Percentiles rank a stretch among this genome's conserved stretches.
phyloP scores from a whole-genome alignment of 2,797 vertebrate genomes.

The Gymnoscopelus braueri region DNA sequence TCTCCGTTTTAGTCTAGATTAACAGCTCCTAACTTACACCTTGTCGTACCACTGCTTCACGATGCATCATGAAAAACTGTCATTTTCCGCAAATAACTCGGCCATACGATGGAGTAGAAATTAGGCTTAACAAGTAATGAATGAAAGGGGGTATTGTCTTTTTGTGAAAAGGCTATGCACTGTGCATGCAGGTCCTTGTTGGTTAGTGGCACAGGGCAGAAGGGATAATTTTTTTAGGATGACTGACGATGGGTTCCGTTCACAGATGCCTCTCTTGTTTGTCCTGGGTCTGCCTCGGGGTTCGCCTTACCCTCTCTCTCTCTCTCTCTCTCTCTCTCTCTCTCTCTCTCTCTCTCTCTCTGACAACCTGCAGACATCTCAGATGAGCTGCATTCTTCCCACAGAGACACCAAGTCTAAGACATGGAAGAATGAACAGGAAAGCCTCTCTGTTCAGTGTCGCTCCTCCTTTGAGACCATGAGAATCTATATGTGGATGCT shows the following conservation, averaged over 20 bases:
- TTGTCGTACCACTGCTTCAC: background rate
- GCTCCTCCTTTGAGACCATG: conserved; percentile 14
- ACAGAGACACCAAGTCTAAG: conserved; percentile 83
- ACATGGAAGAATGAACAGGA: conserved; percentile 49
- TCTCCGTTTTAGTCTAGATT: no score
- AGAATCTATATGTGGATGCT: conserved; percentile 9
- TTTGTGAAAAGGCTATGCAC: conserved; percentile 58
- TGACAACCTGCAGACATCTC: conserved; percentile 97
- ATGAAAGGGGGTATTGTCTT: conserved; percentile 92
- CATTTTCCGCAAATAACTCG: conserved; percentile 26
- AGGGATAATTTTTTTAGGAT: conserved; percentile 94
- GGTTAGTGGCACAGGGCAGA: conserved; percentile 83
- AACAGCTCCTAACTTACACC: conserved; percentile 12
- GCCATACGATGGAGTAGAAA: no score
- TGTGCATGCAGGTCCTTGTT: conserved; percentile 61
- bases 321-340: conserved; percentile 82
- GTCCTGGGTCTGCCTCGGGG: conserved; percentile 83
- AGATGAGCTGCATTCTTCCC: conserved; percentile 92
- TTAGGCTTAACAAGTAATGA: background rate
- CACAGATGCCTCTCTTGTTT: conserved; percentile 93
- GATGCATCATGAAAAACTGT: conserved; percentile 11
- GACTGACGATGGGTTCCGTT: conserved; percentile 88
- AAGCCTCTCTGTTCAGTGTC: conserved; percentile 34
- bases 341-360: conserved; percentile 84
- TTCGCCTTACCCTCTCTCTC: conserved; percentile 79